Percentiles rank a stretch among this genome's conserved stretches.
These are phyloP conservation scores for Epinephelus moara DNA, from an alignment of 2,113 vertebrate species.

Conservation along the genomic window DNA sequence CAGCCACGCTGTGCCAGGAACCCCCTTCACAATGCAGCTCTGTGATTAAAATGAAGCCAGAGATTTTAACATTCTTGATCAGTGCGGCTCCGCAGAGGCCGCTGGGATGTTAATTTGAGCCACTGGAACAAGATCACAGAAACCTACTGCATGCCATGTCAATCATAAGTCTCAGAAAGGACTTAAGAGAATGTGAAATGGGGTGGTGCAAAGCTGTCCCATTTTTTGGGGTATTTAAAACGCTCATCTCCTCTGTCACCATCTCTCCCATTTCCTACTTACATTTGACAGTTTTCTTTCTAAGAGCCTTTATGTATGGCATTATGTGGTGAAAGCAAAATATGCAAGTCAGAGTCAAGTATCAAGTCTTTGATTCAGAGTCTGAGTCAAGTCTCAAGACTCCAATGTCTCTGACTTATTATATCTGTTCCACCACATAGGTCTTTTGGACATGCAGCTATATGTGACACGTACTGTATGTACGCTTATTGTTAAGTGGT, in stretches of 20 bases:
- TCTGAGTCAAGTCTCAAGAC: neutral
- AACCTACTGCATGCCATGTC: slow-evolving; percentile 34
- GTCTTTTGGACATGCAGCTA: too few species aligned
- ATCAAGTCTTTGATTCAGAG: too few species aligned
- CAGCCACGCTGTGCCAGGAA: slow-evolving; percentile 27
- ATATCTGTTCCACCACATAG: neutral
- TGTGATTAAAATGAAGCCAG: slow-evolving; percentile 43
- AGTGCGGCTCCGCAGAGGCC: slow-evolving; percentile 26
- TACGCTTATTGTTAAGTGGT: too few species aligned
- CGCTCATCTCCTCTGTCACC: neutral
- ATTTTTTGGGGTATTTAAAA: slow-evolving; percentile 19
- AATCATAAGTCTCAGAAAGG: slow-evolving; percentile 34
- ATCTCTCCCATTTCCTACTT: slow-evolving; percentile 12
- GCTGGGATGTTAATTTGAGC: slow-evolving; percentile 54
- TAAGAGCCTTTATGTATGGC: neutral
- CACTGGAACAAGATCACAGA: slow-evolving; percentile 50
- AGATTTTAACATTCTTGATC: slow-evolving; percentile 63
- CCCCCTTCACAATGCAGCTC: slow-evolving; percentile 45
- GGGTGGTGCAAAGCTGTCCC: slow-evolving; percentile 15
- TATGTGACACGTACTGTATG: too few species aligned
- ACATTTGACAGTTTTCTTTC: neutral
- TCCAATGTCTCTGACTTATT: neutral
- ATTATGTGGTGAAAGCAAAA: neutral
- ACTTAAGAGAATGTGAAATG: slow-evolving; percentile 23
- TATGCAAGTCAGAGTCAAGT: neutral